A percentile compares a stretch with the other conserved stretches of the same genome.
These are phyloP conservation scores for Hippocampus guttulatus DNA, from an alignment of 2,113 vertebrate genomes.

Conservation along the genomic window DNA sequence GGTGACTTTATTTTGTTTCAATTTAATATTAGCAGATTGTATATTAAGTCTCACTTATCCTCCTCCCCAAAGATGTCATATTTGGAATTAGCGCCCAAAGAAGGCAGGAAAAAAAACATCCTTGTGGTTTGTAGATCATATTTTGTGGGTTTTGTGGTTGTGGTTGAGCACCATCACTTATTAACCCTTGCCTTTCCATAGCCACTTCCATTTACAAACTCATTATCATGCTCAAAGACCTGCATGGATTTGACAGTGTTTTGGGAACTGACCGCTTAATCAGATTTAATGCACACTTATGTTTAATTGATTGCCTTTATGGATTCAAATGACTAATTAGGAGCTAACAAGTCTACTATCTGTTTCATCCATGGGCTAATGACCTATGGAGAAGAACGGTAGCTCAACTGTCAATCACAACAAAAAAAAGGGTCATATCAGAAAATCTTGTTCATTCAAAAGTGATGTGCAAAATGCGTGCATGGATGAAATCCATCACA, in stretches of 20 bases:
- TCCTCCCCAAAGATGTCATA: conserved; percentile 60
- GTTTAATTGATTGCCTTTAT: conserved; percentile 75
- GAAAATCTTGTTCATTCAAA: conserved; percentile 17
- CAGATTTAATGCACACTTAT: conserved; percentile 76
- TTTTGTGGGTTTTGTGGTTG: conserved; percentile 18
- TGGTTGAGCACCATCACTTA: conserved; percentile 47
- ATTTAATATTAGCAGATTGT: conserved; percentile 59
- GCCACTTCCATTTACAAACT: conserved; percentile 56
- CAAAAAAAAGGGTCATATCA: conserved; percentile 24
- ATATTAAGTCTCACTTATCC: conserved; percentile 65
- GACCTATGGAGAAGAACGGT: conserved; percentile 40
- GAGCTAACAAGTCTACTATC: conserved; percentile 65
- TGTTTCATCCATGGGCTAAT: conserved; percentile 63
- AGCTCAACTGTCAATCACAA: conserved; percentile 48
- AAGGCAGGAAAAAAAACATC: conserved; percentile 13
- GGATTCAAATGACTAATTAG: conserved; percentile 76
- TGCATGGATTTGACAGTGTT: conserved; percentile 71
- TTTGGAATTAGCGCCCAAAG: conserved; percentile 51
- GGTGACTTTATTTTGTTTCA: conserved; percentile 64
- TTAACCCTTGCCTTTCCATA: conserved; percentile 32
- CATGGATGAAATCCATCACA: not conserved
- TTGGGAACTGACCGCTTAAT: conserved; percentile 75
- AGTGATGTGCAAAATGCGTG: not conserved
- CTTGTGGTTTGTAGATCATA: conserved; percentile 9
- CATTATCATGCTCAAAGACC: conserved; percentile 70